A percentile compares a stretch with the other conserved stretches of the same genome.
Conservation (phyloP, 1,140 invertebrate genomes). For the Musca domestica region DNA sequence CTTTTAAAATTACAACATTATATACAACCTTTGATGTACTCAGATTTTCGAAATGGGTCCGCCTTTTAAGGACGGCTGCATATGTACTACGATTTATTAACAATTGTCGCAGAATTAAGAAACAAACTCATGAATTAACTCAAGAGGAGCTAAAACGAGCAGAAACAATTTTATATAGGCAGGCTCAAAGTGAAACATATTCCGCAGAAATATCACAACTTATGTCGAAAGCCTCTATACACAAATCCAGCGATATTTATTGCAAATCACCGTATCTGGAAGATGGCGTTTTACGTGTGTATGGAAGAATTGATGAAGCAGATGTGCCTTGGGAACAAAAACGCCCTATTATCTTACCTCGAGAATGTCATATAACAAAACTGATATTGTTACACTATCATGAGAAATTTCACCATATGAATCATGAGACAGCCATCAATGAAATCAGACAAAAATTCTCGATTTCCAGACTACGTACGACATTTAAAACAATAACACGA, state of each 20-base stretch:
- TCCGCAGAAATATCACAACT: not conserved
- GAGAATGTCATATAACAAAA: not conserved
- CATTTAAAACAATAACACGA: not conserved
- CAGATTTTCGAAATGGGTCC: not conserved
- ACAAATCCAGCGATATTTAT: not conserved
- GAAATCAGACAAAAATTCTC: too few species aligned
- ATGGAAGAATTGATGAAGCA: not conserved
- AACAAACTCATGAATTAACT: not conserved
- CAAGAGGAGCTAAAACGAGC: not conserved
- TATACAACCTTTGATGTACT: too few species aligned
- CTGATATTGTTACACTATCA: not conserved
- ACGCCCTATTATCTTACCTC: not conserved
- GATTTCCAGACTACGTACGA: slow-evolving; percentile 2
- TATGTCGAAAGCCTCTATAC: not conserved
- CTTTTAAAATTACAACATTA: too few species aligned
- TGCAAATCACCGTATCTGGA: too few species aligned
- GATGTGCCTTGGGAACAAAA: not conserved
- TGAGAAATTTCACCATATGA: not conserved
- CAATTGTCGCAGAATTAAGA: not conserved
- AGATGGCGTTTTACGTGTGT: not conserved
- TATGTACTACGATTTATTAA: not conserved
- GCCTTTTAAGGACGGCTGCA: not conserved
- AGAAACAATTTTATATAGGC: not conserved
- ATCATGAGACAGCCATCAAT: not conserved
- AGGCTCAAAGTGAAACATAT: not conserved